Evolutionary conservation across 2,113 vertebrate genomes (phyloP).

Genomic region (Labeo rohita): DNA sequence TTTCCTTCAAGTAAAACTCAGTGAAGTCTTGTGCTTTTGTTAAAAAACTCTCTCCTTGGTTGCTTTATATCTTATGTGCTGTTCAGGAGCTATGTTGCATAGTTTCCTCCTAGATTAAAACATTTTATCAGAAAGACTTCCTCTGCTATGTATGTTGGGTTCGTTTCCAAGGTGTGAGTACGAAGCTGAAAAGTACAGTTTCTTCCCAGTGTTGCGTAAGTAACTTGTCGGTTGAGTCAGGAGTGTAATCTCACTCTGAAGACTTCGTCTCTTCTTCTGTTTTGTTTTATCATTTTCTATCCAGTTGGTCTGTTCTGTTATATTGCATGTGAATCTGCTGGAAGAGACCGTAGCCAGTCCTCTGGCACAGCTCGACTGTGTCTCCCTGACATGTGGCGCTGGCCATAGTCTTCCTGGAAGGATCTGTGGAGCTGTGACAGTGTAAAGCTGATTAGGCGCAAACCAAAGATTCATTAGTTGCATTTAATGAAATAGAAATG

Average conservation of each 20-base stretch:
- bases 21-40: background rate
- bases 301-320: constrained; percentile 6
- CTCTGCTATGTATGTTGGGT: background rate
- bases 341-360: constrained; percentile 66
- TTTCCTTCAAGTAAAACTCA: background rate
- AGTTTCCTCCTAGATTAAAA: background rate
- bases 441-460: constrained; percentile 72
- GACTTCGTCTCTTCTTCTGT: background rate
- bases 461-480: constrained; percentile 78
- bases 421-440: constrained; percentile 71
- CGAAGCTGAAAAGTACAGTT: background rate
- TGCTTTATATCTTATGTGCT: background rate
- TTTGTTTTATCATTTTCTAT: constrained; percentile 1
- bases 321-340: constrained; percentile 52
- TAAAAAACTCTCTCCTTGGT: background rate
- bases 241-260: constrained; percentile 2
- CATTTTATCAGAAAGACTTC: background rate
- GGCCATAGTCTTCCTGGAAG: constrained; percentile 56
- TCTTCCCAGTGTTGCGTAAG: background rate
- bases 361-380: constrained; percentile 53
- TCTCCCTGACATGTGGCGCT: constrained; percentile 44
- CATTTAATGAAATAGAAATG: constrained; percentile 78
- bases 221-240: constrained; percentile 16
- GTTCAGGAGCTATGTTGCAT: background rate
- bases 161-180: background rate